These are phyloP conservation scores for Ranitomeya imitator DNA, from an alignment of 2,113 vertebrate species.

Conservation along the genomic window DNA sequence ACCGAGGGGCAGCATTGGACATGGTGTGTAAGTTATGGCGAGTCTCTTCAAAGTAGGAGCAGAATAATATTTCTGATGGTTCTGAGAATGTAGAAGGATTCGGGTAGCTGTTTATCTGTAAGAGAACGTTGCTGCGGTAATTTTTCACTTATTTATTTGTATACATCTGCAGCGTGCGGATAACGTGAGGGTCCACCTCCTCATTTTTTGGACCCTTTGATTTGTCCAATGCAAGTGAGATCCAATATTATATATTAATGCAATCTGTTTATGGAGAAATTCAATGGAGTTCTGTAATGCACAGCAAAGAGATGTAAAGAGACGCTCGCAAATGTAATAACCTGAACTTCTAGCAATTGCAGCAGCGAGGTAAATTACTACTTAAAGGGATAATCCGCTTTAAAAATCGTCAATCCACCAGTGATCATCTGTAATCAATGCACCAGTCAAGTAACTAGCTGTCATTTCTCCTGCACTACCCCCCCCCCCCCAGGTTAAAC, in stretches of 20 bases:
- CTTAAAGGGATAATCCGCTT: neutral
- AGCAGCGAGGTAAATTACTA: neutral
- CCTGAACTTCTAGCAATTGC: neutral
- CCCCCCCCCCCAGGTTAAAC: neutral
- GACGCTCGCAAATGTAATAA: neutral
- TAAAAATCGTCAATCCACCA: neutral
- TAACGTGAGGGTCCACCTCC: constrained; percentile 68
- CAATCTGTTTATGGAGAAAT: neutral
- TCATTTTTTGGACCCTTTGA: constrained; percentile 67
- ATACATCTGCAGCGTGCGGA: constrained; percentile 67
- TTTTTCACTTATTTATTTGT: constrained; percentile 66
- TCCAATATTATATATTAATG: constrained; percentile 41
- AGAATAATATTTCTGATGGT: constrained; percentile 62
- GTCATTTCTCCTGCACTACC: neutral
- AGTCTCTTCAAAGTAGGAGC: constrained; percentile 59
- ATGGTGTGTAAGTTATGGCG: too few species aligned
- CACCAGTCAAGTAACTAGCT: too few species aligned
- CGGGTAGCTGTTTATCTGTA: constrained; percentile 64
- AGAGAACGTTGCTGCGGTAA: constrained; percentile 61
- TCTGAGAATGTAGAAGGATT: constrained; percentile 46
- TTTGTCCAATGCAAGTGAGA: constrained; percentile 58
- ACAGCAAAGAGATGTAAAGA: neutral
- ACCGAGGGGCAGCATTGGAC: too few species aligned
- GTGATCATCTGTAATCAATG: too few species aligned
- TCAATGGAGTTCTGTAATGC: neutral